A percentile compares a stretch with the other conserved stretches of the same genome.
phyloP scores from a whole-genome alignment of 2,113 vertebrate genomes.

The Embiotoca jacksoni region DNA sequence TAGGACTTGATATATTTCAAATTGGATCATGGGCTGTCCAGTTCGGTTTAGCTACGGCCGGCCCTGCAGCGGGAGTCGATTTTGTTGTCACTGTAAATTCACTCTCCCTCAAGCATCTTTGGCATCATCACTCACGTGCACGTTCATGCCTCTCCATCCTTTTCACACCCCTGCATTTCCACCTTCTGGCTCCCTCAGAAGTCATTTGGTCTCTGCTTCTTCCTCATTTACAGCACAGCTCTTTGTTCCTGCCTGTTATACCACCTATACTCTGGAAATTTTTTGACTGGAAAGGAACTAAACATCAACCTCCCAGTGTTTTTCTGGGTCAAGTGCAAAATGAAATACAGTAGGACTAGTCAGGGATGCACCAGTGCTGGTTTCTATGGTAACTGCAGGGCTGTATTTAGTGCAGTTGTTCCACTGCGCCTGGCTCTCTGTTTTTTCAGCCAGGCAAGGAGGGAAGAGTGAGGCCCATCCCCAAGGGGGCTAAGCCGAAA shows the following conservation, averaged over 20 bases:
- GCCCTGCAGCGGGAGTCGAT: constrained; percentile 50
- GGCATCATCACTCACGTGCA: constrained; percentile 36
- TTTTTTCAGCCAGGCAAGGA: constrained; percentile 70
- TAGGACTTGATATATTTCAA: constrained; percentile 59
- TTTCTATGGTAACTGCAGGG: constrained; percentile 84
- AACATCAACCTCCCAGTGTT: constrained; percentile 65
- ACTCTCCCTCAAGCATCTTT: constrained; percentile 57
- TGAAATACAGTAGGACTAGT: constrained; percentile 81
- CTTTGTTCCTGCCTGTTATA: constrained; percentile 45
- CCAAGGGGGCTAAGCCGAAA: constrained; percentile 72
- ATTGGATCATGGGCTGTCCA: constrained; percentile 63
- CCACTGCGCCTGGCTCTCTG: constrained; percentile 65
- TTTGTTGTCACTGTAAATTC: constrained; percentile 74
- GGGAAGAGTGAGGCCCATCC: constrained; percentile 74
- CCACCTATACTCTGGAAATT: constrained; percentile 42
- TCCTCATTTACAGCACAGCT: constrained; percentile 12
- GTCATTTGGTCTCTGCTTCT: constrained; percentile 12
- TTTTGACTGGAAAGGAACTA: constrained; percentile 61
- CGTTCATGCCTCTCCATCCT: constrained; percentile 41
- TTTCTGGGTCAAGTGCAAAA: constrained; percentile 85
- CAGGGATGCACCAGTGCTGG: constrained; percentile 76
- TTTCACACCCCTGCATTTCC: constrained; percentile 42
- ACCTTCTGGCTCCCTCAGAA: constrained; percentile 24
- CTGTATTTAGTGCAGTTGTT: constrained; percentile 84
- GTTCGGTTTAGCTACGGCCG: constrained; percentile 49